Conservation (phyloP, 53 echinoderm and acorn worm genomes). For the Apostichopus leukothele region DNA sequence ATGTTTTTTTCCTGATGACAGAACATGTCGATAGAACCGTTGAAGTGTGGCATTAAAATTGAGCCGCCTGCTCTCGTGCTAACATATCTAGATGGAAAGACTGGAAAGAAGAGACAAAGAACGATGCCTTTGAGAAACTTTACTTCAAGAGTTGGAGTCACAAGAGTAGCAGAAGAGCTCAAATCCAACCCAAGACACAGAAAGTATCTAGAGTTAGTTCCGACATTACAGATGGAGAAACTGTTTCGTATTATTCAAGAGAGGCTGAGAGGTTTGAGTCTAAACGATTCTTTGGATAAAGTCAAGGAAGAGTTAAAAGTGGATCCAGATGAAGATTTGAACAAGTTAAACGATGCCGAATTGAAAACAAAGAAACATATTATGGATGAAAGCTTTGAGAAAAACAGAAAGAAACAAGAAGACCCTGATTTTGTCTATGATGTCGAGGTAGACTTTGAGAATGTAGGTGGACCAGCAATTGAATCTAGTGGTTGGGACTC, state of each 20-base stretch:
- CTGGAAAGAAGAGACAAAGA: slow-evolving; percentile 75
- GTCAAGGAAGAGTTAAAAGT: slow-evolving; percentile 65
- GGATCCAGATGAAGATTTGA: slow-evolving; percentile 87
- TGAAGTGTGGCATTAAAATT: slow-evolving; percentile 82
- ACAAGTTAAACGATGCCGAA: slow-evolving; percentile 72
- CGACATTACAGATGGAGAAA: slow-evolving; percentile 70
- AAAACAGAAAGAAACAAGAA: slow-evolving; percentile 81
- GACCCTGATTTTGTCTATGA: slow-evolving; percentile 85
- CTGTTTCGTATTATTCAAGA: slow-evolving; percentile 80
- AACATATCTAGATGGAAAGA: slow-evolving; percentile 71
- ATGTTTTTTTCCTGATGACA: not conserved
- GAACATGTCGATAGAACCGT: slow-evolving; percentile 70
- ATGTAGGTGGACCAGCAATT: slow-evolving; percentile 58
- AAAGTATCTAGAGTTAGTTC: slow-evolving; percentile 76
- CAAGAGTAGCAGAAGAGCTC: slow-evolving; percentile 62
- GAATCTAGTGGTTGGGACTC: slow-evolving; percentile 96
- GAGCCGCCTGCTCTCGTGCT: slow-evolving; percentile 83
- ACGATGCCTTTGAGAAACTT: slow-evolving; percentile 90
- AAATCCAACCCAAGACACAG: slow-evolving; percentile 82
- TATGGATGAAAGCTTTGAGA: slow-evolving; percentile 90
- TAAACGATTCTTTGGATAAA: slow-evolving; percentile 75
- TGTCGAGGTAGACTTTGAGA: slow-evolving; percentile 89
- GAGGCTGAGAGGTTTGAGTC: slow-evolving; percentile 61
- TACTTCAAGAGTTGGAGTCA: slow-evolving; percentile 71
- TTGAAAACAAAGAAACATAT: slow-evolving; percentile 75